phyloP scores from a whole-genome alignment of 2,113 vertebrate species.

The Sardina pilchardus region DNA sequence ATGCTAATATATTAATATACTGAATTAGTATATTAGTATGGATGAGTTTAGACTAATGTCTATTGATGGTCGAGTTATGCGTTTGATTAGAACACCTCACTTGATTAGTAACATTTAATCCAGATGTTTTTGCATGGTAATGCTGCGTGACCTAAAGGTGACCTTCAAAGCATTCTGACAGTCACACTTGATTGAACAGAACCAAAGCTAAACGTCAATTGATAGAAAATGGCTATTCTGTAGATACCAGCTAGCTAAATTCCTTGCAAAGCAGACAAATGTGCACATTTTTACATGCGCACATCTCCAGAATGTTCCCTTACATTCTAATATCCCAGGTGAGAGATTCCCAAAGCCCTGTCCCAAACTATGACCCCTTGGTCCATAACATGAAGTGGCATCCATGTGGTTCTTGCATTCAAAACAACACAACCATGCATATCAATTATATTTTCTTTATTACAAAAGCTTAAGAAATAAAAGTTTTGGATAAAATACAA shows the following conservation, averaged over 20 bases:
- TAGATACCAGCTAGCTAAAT: background rate
- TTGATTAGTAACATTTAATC: background rate
- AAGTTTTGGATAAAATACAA: constrained; percentile 41
- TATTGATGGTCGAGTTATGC: too few species aligned
- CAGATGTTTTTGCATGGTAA: background rate
- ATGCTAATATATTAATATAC: background rate
- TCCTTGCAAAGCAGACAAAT: too few species aligned
- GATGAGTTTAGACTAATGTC: background rate
- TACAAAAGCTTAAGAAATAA: constrained; percentile 56
- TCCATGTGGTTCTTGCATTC: constrained; percentile 48
- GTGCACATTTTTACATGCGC: background rate
- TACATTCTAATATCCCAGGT: background rate
- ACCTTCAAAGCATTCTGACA: background rate
- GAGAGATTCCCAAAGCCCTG: background rate
- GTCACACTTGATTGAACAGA: background rate
- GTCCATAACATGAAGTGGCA: constrained; percentile 36
- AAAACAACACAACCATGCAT: constrained; percentile 49
- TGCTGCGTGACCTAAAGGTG: background rate
- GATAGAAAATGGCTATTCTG: too few species aligned
- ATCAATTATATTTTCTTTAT: constrained; percentile 57
- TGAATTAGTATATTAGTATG: background rate
- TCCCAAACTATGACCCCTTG: background rate
- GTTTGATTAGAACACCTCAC: too few species aligned
- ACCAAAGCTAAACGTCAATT: too few species aligned
- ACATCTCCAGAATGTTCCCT: background rate